phyloP scores from a whole-genome alignment of 2,888 invertebrate species.

The Blastobasis lacticolella region DNA sequence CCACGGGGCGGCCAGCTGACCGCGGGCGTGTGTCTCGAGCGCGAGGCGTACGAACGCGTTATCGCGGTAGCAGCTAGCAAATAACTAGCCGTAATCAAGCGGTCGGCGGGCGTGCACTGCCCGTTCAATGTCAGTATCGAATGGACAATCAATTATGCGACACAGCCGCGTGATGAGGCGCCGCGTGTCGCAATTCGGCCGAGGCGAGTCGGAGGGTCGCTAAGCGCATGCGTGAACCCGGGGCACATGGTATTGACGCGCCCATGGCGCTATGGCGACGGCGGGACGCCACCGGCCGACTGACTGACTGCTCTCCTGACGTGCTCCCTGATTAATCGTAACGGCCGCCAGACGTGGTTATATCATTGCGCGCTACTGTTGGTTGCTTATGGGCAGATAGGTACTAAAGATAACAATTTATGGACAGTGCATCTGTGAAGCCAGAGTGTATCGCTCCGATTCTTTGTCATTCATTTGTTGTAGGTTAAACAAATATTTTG shows the following conservation, averaged over 20 bases:
- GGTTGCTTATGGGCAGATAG: too few relatives aligned
- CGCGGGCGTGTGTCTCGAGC: slow-evolving; percentile 18
- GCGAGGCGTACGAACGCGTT: slow-evolving; percentile 36
- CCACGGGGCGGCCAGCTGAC: slow-evolving; percentile 30
- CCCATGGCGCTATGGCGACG: slow-evolving; percentile 28
- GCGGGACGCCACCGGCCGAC: slow-evolving; percentile 33
- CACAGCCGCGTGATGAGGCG: slow-evolving; percentile 52
- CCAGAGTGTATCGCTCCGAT: too few relatives aligned
- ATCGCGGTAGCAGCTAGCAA: slow-evolving; percentile 50
- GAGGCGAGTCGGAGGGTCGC: slow-evolving; percentile 15
- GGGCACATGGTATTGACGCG: slow-evolving; percentile 38
- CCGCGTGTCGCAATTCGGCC: slow-evolving; percentile 48
- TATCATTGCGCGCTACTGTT: too few relatives aligned
- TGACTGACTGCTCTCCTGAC: slow-evolving; percentile 1
- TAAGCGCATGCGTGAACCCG: slow-evolving; percentile 44
- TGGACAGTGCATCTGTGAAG: too few relatives aligned
- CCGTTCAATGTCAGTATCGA: slow-evolving; percentile 69
- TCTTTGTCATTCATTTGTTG: too few relatives aligned
- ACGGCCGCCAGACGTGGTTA: too few relatives aligned
- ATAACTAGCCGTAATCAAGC: slow-evolving; percentile 58
- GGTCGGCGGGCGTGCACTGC: slow-evolving; percentile 46
- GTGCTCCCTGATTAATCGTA: slow-evolving; percentile 13
- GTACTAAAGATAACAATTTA: too few relatives aligned
- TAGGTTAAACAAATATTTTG: too few relatives aligned
- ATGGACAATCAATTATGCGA: slow-evolving; percentile 68